phyloP scores from a whole-genome alignment of 1,140 invertebrate species.

The Protaetia brevitarsis region DNA sequence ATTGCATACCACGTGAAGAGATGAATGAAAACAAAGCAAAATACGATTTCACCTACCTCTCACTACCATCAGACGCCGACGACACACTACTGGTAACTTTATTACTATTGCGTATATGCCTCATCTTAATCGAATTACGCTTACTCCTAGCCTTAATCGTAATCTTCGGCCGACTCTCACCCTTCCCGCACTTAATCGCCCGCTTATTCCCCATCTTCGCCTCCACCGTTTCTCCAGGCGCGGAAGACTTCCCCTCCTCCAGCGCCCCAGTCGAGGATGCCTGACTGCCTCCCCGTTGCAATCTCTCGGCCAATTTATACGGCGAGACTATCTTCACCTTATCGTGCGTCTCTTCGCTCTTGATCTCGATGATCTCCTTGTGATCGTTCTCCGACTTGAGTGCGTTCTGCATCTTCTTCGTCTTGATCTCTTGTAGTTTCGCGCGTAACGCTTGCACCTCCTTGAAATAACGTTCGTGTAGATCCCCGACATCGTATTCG shows the following conservation, averaged over 20 bases:
- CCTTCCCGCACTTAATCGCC: not conserved
- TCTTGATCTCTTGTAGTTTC: slow-evolving; percentile 16
- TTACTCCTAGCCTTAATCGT: slow-evolving; percentile 21
- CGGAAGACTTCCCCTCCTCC: not conserved
- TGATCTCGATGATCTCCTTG: not conserved
- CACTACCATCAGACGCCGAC: slow-evolving; percentile 7
- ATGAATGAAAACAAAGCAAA: too few species aligned
- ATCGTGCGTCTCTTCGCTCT: not conserved
- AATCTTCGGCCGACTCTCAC: not conserved
- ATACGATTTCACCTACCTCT: slow-evolving; percentile 23
- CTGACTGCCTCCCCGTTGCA: not conserved
- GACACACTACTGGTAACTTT: not conserved
- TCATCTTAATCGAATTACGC: not conserved
- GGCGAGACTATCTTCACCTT: not conserved
- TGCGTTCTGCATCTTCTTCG: not conserved
- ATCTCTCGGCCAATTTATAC: not conserved
- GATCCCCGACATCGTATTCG: slow-evolving; percentile 32
- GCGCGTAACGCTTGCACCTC: slow-evolving; percentile 41
- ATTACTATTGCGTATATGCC: not conserved
- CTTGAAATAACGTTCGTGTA: slow-evolving; percentile 38
- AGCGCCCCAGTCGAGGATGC: not conserved
- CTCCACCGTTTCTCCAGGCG: not conserved
- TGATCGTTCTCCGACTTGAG: not conserved
- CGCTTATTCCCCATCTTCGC: not conserved
- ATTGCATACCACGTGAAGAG: too few species aligned